Conservation (phyloP, 1,140 invertebrate species). For the Aplysia californica region DNA sequence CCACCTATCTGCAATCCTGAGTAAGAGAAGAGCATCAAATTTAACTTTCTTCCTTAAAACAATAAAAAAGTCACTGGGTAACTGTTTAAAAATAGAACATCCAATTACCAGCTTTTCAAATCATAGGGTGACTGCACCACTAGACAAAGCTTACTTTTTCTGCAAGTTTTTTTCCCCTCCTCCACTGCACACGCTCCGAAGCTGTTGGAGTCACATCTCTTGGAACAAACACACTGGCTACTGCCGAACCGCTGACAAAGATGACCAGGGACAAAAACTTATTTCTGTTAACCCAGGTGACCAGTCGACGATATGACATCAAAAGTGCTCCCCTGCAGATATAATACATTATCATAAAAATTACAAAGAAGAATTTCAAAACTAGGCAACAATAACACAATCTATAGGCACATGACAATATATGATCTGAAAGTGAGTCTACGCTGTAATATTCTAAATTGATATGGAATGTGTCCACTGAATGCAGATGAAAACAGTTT, state of each 20-base stretch:
- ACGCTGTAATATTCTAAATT: too few relatives aligned
- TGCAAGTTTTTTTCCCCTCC: conserved; percentile 8
- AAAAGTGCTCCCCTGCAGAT: background rate
- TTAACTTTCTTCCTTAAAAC: background rate
- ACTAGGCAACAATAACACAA: too few relatives aligned
- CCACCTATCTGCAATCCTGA: background rate
- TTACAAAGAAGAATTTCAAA: background rate
- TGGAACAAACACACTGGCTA: background rate
- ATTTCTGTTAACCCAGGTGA: background rate
- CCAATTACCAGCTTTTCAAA: background rate
- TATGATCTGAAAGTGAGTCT: too few relatives aligned
- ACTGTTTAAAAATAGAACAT: background rate
- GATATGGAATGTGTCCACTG: too few relatives aligned
- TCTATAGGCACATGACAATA: too few relatives aligned
- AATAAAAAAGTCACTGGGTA: background rate
- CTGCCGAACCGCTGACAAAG: background rate
- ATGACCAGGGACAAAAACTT: conserved; percentile 7
- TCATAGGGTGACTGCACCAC: background rate
- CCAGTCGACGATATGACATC: too few relatives aligned
- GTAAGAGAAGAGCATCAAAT: background rate
- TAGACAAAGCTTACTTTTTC: too few relatives aligned
- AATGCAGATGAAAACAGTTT: too few relatives aligned
- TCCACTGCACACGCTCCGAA: conserved; percentile 1
- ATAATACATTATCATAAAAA: background rate
- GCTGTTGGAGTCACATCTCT: background rate